phyloP scores from a whole-genome alignment of 2,888 invertebrate species.

The Lutraria lutraria region DNA sequence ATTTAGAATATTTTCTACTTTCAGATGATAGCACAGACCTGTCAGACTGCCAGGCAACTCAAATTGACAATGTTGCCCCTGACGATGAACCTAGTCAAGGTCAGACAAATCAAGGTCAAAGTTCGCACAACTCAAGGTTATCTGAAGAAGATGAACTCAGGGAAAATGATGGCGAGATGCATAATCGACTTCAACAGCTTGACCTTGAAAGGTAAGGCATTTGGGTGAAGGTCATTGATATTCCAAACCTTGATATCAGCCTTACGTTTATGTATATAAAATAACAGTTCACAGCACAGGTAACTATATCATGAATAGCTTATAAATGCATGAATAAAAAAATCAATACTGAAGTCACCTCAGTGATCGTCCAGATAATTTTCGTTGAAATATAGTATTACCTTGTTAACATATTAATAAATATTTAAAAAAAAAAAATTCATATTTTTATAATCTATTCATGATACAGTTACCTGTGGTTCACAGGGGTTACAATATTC shows the following conservation, averaged over 20 bases:
- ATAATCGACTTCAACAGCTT: slow-evolving; percentile 73
- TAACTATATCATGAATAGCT: too few species aligned
- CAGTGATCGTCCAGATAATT: too few species aligned
- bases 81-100: slow-evolving; percentile 50
- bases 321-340: too few species aligned
- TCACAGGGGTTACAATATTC: too few species aligned
- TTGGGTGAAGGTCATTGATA: background rate
- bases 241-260: background rate
- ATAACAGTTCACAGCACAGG: too few species aligned
- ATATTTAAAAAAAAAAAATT: too few species aligned
- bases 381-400: too few species aligned
- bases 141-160: slow-evolving; percentile 49
- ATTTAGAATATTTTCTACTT: slow-evolving; percentile 32
- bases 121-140: slow-evolving; percentile 37
- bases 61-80: slow-evolving; percentile 47
- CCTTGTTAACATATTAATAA: too few species aligned
- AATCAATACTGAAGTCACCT: too few species aligned
- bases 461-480: too few species aligned
- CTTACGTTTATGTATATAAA: background rate
- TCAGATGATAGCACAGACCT: slow-evolving; percentile 68
- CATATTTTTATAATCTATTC: too few species aligned
- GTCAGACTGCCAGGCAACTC: slow-evolving; percentile 56
- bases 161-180: slow-evolving; percentile 62
- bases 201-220: slow-evolving; percentile 76
- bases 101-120: slow-evolving; percentile 47